Base-by-base conservation (phyloP, 2,888 invertebrate genomes). In the Melanotus villosus region DNA sequence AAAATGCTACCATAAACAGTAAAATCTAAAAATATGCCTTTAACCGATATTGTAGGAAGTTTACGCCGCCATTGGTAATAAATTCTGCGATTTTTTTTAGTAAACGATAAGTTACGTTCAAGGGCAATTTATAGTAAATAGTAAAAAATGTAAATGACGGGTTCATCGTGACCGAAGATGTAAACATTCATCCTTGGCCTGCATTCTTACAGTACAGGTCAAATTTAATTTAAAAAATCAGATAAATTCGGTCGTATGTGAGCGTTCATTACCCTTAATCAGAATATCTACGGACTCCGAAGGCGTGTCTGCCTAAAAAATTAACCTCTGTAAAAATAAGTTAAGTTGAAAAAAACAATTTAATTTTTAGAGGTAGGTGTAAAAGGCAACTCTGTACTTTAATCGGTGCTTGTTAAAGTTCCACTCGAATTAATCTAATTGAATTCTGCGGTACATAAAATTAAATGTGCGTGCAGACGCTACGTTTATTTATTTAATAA, bases 221-320 rank as follows among this genome's bases (percentile, higher is more conserved):
- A 65, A 30, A 16, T 26, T 30, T 16, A 56, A 54, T 60, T 65
- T 58, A 26, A 60, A 62, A 67, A 67, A 62, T 67, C 60, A 56
- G 34, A 58, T 62, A 54, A 45, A 67, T 50, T 65, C 43, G 38
- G 60, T 60, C 26, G 36, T 57, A 16, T 26, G 26, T 21, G 36
- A 41, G 21, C 30, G 38, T 66, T 66, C 52, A 65, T 57, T 65
- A 58, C 45, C 56, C 56, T 57, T 45, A 56, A 30, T 58, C 34
- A 45, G 12, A n/a, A 23, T 43, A 57, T 65, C 30, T 30, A 21
- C 45, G 26, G 36, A 30, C 19, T 34, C 34, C 65, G 65, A 52
- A 64, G 68, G 68, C 65, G 68, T 64, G 43, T 45, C 52, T 57
- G 65, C 54, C 52, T 58, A 65, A 69, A 68, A 68, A 69, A 58